Evolutionary conservation across 1,140 invertebrate genomes (phyloP).

Genomic region (Lepidurus packardi): DNA sequence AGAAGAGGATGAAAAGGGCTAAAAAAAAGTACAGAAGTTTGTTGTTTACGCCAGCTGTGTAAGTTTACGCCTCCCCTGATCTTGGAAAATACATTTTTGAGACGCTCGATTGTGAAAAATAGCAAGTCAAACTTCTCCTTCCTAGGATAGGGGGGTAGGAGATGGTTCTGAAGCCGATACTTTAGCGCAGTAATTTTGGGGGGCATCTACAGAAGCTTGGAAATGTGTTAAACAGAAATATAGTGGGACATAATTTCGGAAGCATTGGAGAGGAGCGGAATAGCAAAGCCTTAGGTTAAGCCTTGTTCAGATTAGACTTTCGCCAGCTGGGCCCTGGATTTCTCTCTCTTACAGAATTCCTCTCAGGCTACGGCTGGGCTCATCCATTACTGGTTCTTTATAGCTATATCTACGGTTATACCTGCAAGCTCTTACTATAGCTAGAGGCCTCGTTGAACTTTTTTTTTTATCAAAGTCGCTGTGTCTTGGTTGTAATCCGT

Average conservation of each 20-base stretch:
- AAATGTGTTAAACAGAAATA: background rate
- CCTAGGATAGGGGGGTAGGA: background rate
- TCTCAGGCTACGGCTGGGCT: background rate
- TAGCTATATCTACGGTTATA: background rate
- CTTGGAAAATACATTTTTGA: no score
- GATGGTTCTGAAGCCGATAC: background rate
- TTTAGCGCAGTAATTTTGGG: background rate
- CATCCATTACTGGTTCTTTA: constrained; percentile 15
- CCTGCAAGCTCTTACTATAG: background rate
- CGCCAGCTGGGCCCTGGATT: background rate
- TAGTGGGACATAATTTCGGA: background rate
- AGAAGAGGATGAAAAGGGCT: background rate
- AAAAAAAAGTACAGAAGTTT: background rate
- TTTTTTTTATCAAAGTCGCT: background rate
- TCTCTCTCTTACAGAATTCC: background rate
- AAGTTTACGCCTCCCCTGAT: background rate
- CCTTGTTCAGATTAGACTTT: background rate
- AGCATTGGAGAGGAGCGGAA: background rate
- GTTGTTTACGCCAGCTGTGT: constrained; percentile 9
- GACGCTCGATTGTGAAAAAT: no score
- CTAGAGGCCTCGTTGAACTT: background rate
- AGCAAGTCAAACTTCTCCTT: no score
- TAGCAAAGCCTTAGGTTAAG: background rate
- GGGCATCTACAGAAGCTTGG: background rate
- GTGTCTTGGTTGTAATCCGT: background rate